Conservation (phyloP, 2,113 vertebrate species). For the Eupsittula cactorum region DNA sequence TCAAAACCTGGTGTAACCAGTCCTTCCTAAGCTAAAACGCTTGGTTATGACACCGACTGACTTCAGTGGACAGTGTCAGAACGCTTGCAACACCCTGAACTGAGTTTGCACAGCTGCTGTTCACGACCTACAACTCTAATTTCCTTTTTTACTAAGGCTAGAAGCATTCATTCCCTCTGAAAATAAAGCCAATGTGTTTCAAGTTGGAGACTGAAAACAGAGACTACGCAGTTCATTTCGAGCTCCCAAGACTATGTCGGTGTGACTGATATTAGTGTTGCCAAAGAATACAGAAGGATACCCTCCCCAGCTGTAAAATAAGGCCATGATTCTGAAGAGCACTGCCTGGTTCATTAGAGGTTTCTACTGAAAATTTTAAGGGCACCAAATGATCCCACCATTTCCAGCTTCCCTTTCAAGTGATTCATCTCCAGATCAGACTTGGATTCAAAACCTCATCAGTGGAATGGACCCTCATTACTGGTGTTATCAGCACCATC, state of each 20-base stretch:
- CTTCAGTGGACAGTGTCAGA: background rate
- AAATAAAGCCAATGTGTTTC: slow-evolving; percentile 31
- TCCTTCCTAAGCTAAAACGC: background rate
- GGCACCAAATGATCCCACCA: slow-evolving; percentile 24
- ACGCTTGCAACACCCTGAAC: background rate
- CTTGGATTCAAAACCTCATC: slow-evolving; percentile 32
- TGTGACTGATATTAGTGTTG: background rate
- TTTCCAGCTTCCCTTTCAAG: slow-evolving; percentile 52
- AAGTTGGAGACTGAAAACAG: slow-evolving; percentile 11
- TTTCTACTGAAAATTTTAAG: slow-evolving; percentile 38
- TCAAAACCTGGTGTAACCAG: background rate
- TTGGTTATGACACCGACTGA: background rate
- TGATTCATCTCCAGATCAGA: slow-evolving; percentile 51
- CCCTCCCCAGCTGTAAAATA: slow-evolving; percentile 52
- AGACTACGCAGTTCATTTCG: background rate
- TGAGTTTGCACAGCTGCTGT: slow-evolving; percentile 9
- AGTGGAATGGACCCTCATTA: slow-evolving; percentile 44
- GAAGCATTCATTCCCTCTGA: background rate
- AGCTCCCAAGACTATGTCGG: background rate
- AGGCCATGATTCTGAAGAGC: slow-evolving; percentile 40
- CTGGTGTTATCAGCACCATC: slow-evolving; percentile 48
- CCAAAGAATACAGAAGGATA: slow-evolving; percentile 32
- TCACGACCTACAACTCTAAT: background rate
- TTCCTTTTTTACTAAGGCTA: background rate
- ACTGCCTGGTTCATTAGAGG: slow-evolving; percentile 18